phyloP scores from a whole-genome alignment of 30 jellyfish, hydroid and myxozoan species.

The Aurelia coerulea region DNA sequence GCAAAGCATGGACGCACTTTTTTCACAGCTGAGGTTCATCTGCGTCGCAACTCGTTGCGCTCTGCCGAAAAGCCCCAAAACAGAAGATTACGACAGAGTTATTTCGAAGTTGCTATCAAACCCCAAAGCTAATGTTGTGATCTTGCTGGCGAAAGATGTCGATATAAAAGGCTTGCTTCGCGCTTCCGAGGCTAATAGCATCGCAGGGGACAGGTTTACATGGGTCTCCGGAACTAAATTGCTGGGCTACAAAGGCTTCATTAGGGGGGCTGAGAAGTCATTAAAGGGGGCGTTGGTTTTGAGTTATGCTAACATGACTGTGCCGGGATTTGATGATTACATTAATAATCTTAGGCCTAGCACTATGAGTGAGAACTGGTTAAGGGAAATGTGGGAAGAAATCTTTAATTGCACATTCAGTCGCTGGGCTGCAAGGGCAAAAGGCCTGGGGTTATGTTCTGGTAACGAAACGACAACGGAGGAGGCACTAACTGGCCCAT shows the following conservation, averaged over 20 bases:
- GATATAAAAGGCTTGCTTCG: conserved; percentile 34
- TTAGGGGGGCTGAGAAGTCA: conserved; percentile 14
- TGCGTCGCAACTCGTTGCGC: conserved; percentile 52
- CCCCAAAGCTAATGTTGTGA: conserved; percentile 13
- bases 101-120: conserved; percentile 10
- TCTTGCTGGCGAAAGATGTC: conserved; percentile 19
- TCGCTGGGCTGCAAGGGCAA: background rate
- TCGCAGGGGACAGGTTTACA: background rate
- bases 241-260: conserved; percentile 1
- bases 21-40: background rate
- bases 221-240: conserved; percentile 16
- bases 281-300: conserved; percentile 36
- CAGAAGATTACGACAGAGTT: conserved; percentile 20
- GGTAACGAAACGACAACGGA: background rate
- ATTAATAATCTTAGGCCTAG: conserved; percentile 1
- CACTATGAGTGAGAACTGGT: background rate
- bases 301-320: conserved; percentile 12
- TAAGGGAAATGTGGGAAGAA: background rate
- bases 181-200: conserved; percentile 31
- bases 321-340: conserved; percentile 18
- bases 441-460: background rate
- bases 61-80: conserved; percentile 14
- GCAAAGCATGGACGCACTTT: conserved; percentile 1
- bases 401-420: conserved; percentile 20
- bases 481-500: background rate